Evolutionary conservation across 2,797 vertebrate species (phyloP).

Genomic region (Okamejei kenojei): DNA sequence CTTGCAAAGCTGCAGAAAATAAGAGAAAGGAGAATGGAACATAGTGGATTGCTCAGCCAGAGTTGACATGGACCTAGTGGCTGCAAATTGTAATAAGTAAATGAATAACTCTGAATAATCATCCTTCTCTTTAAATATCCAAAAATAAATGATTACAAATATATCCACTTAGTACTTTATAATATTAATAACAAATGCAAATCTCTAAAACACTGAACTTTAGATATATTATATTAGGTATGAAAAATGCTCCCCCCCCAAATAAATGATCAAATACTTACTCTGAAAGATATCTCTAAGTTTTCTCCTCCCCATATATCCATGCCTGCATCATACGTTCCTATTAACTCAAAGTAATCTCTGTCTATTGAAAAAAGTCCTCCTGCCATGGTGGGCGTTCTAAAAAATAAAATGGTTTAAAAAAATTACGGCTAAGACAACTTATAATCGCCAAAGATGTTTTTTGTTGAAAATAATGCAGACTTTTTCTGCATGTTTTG

Average conservation of each 20-base stretch:
- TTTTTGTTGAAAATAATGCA: neutral
- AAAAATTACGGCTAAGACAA: neutral
- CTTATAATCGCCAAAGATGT: neutral
- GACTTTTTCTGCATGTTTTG: neutral
- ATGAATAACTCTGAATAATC: neutral
- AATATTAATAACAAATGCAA: neutral
- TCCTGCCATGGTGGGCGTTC: conserved; percentile 97
- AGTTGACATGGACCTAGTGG: no score
- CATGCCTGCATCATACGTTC: conserved; percentile 98
- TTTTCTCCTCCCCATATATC: conserved; percentile 99
- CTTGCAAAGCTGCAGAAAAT: no score
- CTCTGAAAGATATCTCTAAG: conserved; percentile 97
- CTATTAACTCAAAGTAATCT: conserved; percentile 98
- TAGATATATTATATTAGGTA: neutral
- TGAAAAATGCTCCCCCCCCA: neutral
- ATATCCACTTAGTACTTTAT: neutral
- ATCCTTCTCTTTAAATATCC: neutral
- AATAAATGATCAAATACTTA: conserved; percentile 53
- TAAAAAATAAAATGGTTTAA: conserved; percentile 45
- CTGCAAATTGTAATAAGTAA: no score
- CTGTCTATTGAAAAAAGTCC: conserved; percentile 97
- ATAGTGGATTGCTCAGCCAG: no score
- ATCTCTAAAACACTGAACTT: neutral
- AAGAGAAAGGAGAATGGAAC: no score
- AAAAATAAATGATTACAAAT: neutral